These are phyloP conservation scores for Umimayanthus kanabou DNA, from an alignment of 92 coral and sea anemone genomes.

Conservation along the genomic window DNA sequence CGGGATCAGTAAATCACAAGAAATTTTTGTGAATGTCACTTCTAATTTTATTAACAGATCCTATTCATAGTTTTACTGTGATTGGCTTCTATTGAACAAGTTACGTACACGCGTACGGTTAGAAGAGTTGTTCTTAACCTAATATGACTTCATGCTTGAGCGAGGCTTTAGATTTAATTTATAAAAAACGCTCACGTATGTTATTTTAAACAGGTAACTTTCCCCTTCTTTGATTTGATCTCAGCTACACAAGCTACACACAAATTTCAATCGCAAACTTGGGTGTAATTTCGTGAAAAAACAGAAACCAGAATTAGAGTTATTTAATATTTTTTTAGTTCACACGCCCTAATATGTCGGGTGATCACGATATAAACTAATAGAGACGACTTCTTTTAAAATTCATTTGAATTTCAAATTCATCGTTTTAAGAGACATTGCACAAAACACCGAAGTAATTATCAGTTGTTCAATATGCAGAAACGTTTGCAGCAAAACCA, in stretches of 20 bases:
- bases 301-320: not conserved
- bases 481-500: not conserved
- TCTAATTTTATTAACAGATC: too few species aligned
- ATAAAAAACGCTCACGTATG: not conserved
- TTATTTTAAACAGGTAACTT: not conserved
- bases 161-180: not conserved
- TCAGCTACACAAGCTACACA: not conserved
- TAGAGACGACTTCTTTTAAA: not conserved
- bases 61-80: too few species aligned
- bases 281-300: too few species aligned
- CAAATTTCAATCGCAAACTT: not conserved
- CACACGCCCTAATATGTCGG: not conserved
- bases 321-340: not conserved
- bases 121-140: not conserved
- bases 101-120: not conserved
- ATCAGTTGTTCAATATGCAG: not conserved
- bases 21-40: not conserved
- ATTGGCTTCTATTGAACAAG: not conserved
- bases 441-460: conserved; percentile 3
- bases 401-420: conserved; percentile 37
- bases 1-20: too few species aligned
- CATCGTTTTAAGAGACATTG: not conserved
- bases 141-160: not conserved
- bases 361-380: not conserved
- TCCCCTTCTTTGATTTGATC: not conserved